Percentiles rank a stretch among this genome's conserved stretches.
Evolutionary conservation across 2,797 vertebrate species (phyloP).

Genomic region (Monodelphis domestica): DNA sequence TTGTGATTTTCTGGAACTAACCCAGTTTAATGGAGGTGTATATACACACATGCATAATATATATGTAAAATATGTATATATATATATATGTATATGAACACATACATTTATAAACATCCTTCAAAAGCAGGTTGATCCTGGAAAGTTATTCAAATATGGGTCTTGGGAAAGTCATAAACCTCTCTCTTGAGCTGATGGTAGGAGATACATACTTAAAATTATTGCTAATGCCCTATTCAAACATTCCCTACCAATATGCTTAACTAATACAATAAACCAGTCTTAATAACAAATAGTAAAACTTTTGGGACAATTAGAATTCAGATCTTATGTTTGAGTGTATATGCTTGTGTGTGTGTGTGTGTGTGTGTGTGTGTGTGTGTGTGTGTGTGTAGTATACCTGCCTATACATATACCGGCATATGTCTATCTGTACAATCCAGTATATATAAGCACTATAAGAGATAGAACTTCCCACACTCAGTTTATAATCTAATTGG

Average conservation of each 20-base stretch:
- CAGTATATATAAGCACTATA: not conserved
- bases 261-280: not conserved
- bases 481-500: not conserved
- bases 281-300: conserved; percentile 70
- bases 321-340: conserved; percentile 26
- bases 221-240: not conserved
- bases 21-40: not conserved
- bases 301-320: conserved; percentile 41
- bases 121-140: not conserved
- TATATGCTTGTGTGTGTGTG: not conserved
- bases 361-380: no score
- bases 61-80: no score
- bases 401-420: no score
- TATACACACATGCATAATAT: no score
- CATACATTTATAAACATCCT: not conserved
- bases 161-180: conserved; percentile 43
- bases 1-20: conserved; percentile 46
- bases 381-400: no score
- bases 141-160: conserved; percentile 66
- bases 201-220: not conserved
- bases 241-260: not conserved
- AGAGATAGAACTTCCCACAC: not conserved
- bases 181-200: not conserved
- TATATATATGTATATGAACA: not conserved
- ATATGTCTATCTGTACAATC: not conserved